Evolutionary conservation across 2,888 invertebrate genomes (phyloP).

Genomic region (Leptogaster cylindrica): DNA sequence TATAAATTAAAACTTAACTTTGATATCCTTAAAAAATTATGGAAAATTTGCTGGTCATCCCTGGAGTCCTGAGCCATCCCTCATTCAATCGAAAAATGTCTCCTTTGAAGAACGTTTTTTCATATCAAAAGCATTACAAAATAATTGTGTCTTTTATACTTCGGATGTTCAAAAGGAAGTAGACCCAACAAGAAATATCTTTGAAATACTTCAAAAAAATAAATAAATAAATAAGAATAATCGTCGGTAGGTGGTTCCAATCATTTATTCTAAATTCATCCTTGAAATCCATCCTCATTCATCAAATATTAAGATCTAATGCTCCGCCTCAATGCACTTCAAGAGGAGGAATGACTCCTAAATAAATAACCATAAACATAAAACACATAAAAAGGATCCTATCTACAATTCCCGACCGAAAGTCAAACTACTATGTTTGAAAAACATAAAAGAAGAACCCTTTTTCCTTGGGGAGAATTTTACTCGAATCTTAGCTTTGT

Average conservation of each 20-base stretch:
- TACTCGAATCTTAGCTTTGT: slow-evolving; percentile 11
- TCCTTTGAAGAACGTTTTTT: too few species aligned
- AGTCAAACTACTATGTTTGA: slow-evolving; percentile 32
- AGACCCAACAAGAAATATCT: slow-evolving; percentile 2
- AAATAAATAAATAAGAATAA: slow-evolving; percentile 19
- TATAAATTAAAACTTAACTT: too few species aligned
- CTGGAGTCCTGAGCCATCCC: too few species aligned
- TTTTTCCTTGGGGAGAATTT: slow-evolving; percentile 22
- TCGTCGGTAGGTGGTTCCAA: slow-evolving; percentile 16
- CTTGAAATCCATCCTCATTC: slow-evolving; percentile 38
- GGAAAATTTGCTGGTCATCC: too few species aligned
- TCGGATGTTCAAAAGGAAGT: slow-evolving; percentile 5
- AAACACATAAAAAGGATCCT: slow-evolving; percentile 36
- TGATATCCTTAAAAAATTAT: too few species aligned
- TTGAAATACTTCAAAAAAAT: background rate
- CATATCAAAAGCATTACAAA: too few species aligned
- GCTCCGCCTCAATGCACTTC: slow-evolving; percentile 30
- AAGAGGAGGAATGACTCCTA: slow-evolving; percentile 31
- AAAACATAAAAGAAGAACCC: slow-evolving; percentile 27
- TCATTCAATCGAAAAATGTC: too few species aligned
- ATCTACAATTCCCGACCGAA: slow-evolving; percentile 10
- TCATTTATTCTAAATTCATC: slow-evolving; percentile 32
- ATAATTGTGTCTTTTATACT: too few species aligned
- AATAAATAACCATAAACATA: slow-evolving; percentile 40
- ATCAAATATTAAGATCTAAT: slow-evolving; percentile 40